Base-by-base conservation (phyloP, 2,797 vertebrate species). In the Pitangus sulphuratus region DNA sequence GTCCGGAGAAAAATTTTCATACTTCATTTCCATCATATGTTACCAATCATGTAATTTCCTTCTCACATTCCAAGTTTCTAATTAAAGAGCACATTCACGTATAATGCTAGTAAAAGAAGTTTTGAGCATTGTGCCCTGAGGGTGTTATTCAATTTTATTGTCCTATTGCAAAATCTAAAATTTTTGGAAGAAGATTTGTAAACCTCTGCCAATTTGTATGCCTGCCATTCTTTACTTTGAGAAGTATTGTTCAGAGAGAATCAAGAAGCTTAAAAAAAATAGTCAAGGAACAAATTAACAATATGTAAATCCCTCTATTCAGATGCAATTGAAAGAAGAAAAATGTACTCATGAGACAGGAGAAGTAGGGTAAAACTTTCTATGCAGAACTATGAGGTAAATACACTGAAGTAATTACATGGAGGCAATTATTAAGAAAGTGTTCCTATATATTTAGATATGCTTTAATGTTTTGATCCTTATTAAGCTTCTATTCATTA, bases 71-170 rank as follows among this genome's bases (percentile, higher is more conserved):
- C 91, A 91, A 90, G 69, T 65, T 96, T 90, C 95, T 97, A 98
- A 98, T 98, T 98, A 97, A 97, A 85, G 86, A 96, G 72, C 77
- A 93, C 95, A 95, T 97, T 96, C 45, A 72, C 92, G 87, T 75
- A 87, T 88, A 96, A 91, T 86, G 57, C 68, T 89, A 87, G 81
- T 88, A 96, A 97, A 95, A 69, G 79, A 95, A 96, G 68, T 94
- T 95, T 89, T 90, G 90, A 96, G 70, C 76, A 78, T 85, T 87
- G 26, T 87, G 84, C 95, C 89, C 94, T 96, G 53, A 82, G 96
- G 91, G 71, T 95, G 33, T 84, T 79, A 91, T 69, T 91, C 9
- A n/a, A 89, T 93, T 91, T 62, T 88, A 72, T 76, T 90, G 35
- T 95, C 61, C 71, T 87, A 87, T 79, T 95, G 76, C 56, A 76